Base-by-base conservation (phyloP, 2,888 invertebrate species). In the Mycogona germanica region DNA sequence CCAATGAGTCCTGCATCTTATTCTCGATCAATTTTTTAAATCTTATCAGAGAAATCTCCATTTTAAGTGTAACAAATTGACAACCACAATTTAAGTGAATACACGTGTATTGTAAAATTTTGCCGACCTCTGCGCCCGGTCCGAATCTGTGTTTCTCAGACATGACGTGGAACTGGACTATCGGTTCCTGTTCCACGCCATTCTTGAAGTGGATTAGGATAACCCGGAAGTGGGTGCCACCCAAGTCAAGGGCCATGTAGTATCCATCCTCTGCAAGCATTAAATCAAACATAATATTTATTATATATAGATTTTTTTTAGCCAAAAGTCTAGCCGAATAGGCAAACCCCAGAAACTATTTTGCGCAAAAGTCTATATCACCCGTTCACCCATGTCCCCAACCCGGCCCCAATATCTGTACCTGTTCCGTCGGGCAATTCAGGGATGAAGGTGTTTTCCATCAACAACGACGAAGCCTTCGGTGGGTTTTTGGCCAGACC, bases 171-270 rank as follows among this genome's bases (percentile, higher is more conserved):
- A 78, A 78, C 62, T 80, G 75, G 47, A 82, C 79, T 57, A 77
- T 73, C 64, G 80, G 77, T 2, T 76, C 68, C 25, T 76, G 67
- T 17, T 78, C 70, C 52, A 69, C 66, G 0, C 81, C 81, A 9
- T 70, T 69, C 3, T 61, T 64, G 59, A 86, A 69, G 61, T 79
- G 78, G 61, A 84, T 68, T 38, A 81, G 70, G 25, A 86, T 72
- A 14, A 87, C 78, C 9, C 87, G 75, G 68, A 86, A 85, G 71
- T 87, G 85, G 25, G 86, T 86, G 21, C 87, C 86, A 2, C 87
- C 87, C 55, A 87, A 74, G 68, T 87, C 87, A 60, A 87, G 69
- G 2, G 86, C 85, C 60, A 87, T 68, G 67, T 77, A 87, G 47
- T 79, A 73, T 0, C 85, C 86, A 59, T 79, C 76, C 72, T 83